phyloP scores from a whole-genome alignment of 2,888 invertebrate genomes.

The Lymantria dispar region DNA sequence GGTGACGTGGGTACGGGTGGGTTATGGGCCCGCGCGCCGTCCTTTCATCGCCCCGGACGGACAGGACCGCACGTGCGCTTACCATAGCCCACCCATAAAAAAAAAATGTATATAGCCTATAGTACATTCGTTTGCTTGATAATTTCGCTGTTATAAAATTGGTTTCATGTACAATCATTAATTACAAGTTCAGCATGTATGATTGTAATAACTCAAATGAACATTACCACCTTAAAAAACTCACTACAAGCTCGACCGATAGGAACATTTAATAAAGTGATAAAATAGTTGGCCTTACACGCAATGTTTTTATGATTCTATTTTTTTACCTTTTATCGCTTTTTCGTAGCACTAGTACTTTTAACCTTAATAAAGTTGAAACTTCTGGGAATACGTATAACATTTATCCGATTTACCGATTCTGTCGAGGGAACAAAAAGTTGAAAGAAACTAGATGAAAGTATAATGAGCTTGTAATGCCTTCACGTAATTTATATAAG shows the following conservation, averaged over 20 bases:
- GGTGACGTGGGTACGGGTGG: too few relatives aligned
- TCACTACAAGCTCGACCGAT: slow-evolving; percentile 46
- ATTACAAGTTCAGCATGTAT: not conserved
- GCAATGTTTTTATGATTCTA: slow-evolving; percentile 63
- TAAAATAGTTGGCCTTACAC: slow-evolving; percentile 62
- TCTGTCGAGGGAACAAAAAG: slow-evolving; percentile 30
- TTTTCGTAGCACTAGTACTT: slow-evolving; percentile 43
- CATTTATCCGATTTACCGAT: slow-evolving; percentile 27
- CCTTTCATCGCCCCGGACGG: too few relatives aligned
- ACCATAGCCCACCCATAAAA: too few relatives aligned
- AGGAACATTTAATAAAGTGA: slow-evolving; percentile 69
- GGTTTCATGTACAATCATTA: not conserved
- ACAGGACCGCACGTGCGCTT: too few relatives aligned
- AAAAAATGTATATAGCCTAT: too few relatives aligned
- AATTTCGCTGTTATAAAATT: too few relatives aligned
- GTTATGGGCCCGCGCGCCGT: too few relatives aligned
- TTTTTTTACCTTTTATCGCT: slow-evolving; percentile 50
- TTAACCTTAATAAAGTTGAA: slow-evolving; percentile 48
- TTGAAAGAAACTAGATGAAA: slow-evolving; percentile 31
- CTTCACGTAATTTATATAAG: slow-evolving; percentile 13
- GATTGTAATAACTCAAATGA: slow-evolving; percentile 16
- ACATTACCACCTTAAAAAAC: slow-evolving; percentile 40
- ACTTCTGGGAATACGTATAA: slow-evolving; percentile 39
- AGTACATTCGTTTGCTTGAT: too few relatives aligned
- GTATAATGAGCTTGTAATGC: slow-evolving; percentile 28